Base-by-base conservation (phyloP, 2,888 invertebrate genomes). In the Ophioninae sp. region DNA sequence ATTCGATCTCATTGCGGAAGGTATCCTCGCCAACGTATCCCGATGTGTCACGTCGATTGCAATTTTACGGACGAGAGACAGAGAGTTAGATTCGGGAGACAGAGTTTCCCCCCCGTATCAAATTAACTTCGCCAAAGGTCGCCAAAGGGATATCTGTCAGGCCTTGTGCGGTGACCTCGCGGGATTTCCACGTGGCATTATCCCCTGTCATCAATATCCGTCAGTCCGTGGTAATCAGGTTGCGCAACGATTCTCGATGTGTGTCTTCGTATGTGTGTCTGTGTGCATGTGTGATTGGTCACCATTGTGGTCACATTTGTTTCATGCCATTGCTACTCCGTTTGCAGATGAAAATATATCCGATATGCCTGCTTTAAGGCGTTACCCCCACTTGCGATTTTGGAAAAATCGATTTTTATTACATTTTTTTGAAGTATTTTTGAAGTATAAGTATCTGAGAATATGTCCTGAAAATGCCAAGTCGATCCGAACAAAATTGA, bases 171-270 rank as follows among this genome's bases (percentile, higher is more conserved):
- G 44, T 64, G 74, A 83, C 80, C 86, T 80, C 75, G 64, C 68
- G 85, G 86, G 82, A 86, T 83, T 85, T 83, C 69, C 69, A 69
- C 65, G 63, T 23, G 79, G 80, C 76, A 65, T 83, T 79, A 78
- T 82, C 71, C 78, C 74, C 74, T 78, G 71, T 86, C 86, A 86
- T 86, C 85, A 86, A 84, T 85, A 85, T 71, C 75, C 83, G 80
- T 85, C 86, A 82, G 64, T 75, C 82, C 67, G 75, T 84, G 84
- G 84, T 80, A 84, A 84, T 81, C 75, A 51, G 61, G 69, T 79
- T 59, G 80, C 71, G 74, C 71, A 39, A 56, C 80, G 51, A 51
- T 10, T 51, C 17, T 51, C 51, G 51, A 44, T 44, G 51, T 51
- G 51, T 44, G 44, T 13, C 10, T 44, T 9, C 0, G 44, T 10